Conservation (phyloP, 2,888 invertebrate species). For the Desoria tigrina region DNA sequence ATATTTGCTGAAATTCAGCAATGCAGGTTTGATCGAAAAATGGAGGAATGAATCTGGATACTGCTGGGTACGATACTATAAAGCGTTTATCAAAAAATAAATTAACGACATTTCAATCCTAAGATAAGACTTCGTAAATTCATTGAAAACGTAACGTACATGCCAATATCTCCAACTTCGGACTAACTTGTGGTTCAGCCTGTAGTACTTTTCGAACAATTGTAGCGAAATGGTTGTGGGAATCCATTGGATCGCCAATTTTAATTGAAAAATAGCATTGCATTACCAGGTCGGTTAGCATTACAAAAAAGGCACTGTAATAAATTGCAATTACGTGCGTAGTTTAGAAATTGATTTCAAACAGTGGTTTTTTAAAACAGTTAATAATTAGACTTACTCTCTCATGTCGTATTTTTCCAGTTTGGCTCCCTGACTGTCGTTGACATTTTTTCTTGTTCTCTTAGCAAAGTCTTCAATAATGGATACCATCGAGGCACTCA, state of each 20-base stretch:
- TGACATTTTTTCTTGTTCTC: slow-evolving; percentile 12
- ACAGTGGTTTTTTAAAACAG: too few species aligned
- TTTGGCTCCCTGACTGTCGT: neutral
- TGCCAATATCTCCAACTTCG: slow-evolving; percentile 2
- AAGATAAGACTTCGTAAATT: neutral
- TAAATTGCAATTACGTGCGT: too few species aligned
- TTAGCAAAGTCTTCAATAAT: slow-evolving; percentile 2
- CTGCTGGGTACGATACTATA: slow-evolving; percentile 40
- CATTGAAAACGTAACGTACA: slow-evolving; percentile 25
- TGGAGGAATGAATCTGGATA: slow-evolving; percentile 20
- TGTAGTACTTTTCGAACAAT: slow-evolving; percentile 27
- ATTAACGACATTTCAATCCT: too few species aligned
- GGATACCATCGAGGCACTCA: slow-evolving; percentile 35
- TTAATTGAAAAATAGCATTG: slow-evolving; percentile 33
- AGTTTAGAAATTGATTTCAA: too few species aligned
- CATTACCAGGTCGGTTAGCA: slow-evolving; percentile 40
- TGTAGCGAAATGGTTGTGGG: slow-evolving; percentile 27
- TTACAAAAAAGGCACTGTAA: slow-evolving; percentile 27
- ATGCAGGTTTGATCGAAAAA: slow-evolving; percentile 20
- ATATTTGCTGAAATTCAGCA: slow-evolving; percentile 22
- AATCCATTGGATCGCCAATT: slow-evolving; percentile 16
- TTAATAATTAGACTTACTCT: too few species aligned
- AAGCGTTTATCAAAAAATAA: neutral
- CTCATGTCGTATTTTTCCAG: slow-evolving; percentile 30
- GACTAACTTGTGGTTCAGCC: too few species aligned